phyloP scores from a whole-genome alignment of 2,113 vertebrate species.

The Gasterosteus nipponicus region DNA sequence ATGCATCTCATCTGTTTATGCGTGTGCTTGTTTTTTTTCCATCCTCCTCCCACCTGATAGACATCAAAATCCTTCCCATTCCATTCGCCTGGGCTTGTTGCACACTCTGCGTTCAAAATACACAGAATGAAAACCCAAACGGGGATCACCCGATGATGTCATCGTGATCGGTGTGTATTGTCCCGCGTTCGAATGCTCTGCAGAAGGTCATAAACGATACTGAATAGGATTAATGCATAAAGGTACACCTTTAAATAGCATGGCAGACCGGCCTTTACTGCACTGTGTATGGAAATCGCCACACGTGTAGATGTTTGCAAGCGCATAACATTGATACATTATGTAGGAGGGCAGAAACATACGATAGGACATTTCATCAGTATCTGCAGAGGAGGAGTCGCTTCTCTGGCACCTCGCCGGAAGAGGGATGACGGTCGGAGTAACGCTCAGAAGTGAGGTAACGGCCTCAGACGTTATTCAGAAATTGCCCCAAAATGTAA shows the following conservation, averaged over 20 bases:
- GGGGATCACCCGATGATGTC: not conserved
- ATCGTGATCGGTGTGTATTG: not conserved
- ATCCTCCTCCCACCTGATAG: not conserved
- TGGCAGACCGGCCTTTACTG: not conserved
- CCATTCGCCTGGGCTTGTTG: not conserved
- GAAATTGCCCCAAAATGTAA: not conserved
- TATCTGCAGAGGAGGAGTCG: not conserved
- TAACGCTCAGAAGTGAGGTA: conserved; percentile 4
- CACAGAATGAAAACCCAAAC: not conserved
- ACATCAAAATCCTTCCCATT: not conserved
- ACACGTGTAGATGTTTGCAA: not conserved
- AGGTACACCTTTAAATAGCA: not conserved
- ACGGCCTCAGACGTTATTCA: not conserved
- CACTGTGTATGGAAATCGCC: not conserved
- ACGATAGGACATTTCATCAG: not conserved
- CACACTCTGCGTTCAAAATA: not conserved
- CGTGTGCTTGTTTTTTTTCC: not conserved
- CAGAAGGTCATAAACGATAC: not conserved
- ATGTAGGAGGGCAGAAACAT: not conserved
- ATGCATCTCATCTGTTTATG: not conserved
- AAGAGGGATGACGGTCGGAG: not conserved
- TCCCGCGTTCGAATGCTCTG: not conserved
- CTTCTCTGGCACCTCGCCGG: not conserved
- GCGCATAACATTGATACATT: not conserved
- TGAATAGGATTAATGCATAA: not conserved